Evolutionary conservation across 1,140 invertebrate species (phyloP).

Genomic region (Drosophila neocordata): DNA sequence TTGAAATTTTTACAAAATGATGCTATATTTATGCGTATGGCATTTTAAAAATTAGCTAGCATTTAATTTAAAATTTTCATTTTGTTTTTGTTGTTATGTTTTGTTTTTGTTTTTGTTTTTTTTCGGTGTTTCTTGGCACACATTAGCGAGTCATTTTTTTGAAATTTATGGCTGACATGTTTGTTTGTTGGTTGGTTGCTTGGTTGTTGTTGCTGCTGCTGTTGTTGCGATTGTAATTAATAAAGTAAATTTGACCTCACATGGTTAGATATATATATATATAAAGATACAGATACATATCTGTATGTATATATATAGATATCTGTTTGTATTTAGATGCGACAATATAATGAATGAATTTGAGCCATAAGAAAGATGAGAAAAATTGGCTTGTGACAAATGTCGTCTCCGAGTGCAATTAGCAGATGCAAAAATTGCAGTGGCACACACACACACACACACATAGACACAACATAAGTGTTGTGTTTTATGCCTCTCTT

Average conservation of each 20-base stretch:
- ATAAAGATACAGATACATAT: conserved; percentile 12
- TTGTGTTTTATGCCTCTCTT: conserved; percentile 31
- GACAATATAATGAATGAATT: conserved; percentile 79
- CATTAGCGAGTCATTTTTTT: conserved; percentile 62
- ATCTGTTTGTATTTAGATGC: conserved; percentile 28
- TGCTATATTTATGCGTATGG: conserved; percentile 29
- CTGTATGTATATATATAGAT: conserved; percentile 15
- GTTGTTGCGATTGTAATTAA: conserved; percentile 67
- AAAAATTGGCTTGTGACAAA: conserved; percentile 71
- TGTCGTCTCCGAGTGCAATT: conserved; percentile 68
- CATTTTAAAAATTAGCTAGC: conserved; percentile 61
- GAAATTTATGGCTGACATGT: conserved; percentile 51
- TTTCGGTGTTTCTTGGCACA: conserved; percentile 51
- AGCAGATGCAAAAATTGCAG: conserved; percentile 47
- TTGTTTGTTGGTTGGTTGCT: conserved; percentile 41
- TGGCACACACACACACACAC: conserved; percentile 20
- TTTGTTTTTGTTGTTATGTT: conserved; percentile 11
- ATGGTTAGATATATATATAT: conserved; percentile 28
- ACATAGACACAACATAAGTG: neutral
- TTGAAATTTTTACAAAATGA: conserved; percentile 26
- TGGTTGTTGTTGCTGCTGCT: conserved; percentile 26
- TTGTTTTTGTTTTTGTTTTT: conserved; percentile 7
- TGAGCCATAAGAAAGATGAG: conserved; percentile 23
- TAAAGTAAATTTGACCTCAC: conserved; percentile 81
- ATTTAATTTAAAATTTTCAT: conserved; percentile 67